These are phyloP conservation scores for Pachycephus smyrnensis DNA, from an alignment of 2,888 invertebrate genomes.

Conservation along the genomic window DNA sequence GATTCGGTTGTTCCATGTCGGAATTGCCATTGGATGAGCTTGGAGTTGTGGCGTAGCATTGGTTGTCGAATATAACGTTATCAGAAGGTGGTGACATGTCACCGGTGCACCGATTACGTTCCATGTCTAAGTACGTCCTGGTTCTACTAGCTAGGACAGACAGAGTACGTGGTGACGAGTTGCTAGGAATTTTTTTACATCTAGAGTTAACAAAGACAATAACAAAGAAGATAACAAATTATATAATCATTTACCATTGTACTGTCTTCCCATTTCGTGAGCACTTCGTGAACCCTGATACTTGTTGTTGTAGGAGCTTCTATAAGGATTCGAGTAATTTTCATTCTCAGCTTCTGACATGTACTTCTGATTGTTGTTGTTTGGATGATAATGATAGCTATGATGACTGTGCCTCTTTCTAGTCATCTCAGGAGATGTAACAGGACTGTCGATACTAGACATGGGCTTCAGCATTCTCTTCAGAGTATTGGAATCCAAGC, in stretches of 20 bases:
- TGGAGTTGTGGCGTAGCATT: slow-evolving; percentile 94
- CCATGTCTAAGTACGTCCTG: slow-evolving; percentile 80
- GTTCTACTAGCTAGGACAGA: slow-evolving; percentile 64
- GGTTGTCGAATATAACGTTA: slow-evolving; percentile 94
- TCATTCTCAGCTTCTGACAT: slow-evolving; percentile 69
- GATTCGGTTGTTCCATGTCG: slow-evolving; percentile 82
- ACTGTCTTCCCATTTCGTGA: slow-evolving; percentile 76
- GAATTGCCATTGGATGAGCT: slow-evolving; percentile 94
- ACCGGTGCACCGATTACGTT: slow-evolving; percentile 69
- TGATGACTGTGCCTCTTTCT: slow-evolving; percentile 81
- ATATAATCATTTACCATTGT: slow-evolving; percentile 47
- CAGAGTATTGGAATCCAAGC: slow-evolving; percentile 84
- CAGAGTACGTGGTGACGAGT: slow-evolving; percentile 17
- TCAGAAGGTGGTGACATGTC: slow-evolving; percentile 89
- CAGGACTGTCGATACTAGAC: slow-evolving; percentile 90
- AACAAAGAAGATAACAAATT: not conserved
- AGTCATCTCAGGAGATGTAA: slow-evolving; percentile 92
- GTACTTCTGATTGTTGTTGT: slow-evolving; percentile 70
- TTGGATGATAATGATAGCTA: slow-evolving; percentile 66
- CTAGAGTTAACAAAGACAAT: not conserved
- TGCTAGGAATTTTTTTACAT: not conserved
- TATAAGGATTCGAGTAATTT: slow-evolving; percentile 59
- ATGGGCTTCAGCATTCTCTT: slow-evolving; percentile 96
- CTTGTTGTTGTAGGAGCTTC: slow-evolving; percentile 59
- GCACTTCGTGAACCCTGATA: slow-evolving; percentile 72